phyloP scores from a whole-genome alignment of 2,888 invertebrate genomes.

The Cosmorhoe ocellata region DNA sequence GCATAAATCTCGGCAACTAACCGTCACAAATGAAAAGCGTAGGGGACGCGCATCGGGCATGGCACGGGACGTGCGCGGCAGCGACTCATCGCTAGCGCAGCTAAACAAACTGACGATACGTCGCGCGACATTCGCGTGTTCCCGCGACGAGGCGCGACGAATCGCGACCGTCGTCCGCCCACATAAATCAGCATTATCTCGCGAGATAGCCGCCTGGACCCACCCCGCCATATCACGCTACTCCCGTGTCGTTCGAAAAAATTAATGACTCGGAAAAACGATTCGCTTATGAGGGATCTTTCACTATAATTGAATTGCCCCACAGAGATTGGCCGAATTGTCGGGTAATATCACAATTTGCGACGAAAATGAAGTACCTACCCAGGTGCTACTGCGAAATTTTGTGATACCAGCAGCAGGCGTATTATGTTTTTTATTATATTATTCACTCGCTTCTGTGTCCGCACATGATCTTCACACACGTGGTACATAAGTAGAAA shows the following conservation, averaged over 20 bases:
- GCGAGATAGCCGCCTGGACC: slow-evolving; percentile 79
- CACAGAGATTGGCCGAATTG: slow-evolving; percentile 73
- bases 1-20: slow-evolving; percentile 81
- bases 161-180: slow-evolving; percentile 76
- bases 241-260: slow-evolving; percentile 81
- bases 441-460: too few relatives aligned
- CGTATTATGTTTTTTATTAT: background rate
- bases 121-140: slow-evolving; percentile 58
- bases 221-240: slow-evolving; percentile 76
- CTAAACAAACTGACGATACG: slow-evolving; percentile 62
- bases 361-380: slow-evolving; percentile 48
- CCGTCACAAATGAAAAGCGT: slow-evolving; percentile 74
- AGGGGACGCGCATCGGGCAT: slow-evolving; percentile 40
- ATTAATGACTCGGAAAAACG: slow-evolving; percentile 83
- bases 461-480: too few relatives aligned
- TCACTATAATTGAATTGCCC: slow-evolving; percentile 82
- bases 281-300: slow-evolving; percentile 83
- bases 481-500: too few relatives aligned
- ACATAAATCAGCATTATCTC: slow-evolving; percentile 83
- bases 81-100: slow-evolving; percentile 34
- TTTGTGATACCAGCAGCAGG: slow-evolving; percentile 19
- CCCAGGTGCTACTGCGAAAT: slow-evolving; percentile 42
- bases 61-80: slow-evolving; percentile 35
- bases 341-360: slow-evolving; percentile 54
- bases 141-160: slow-evolving; percentile 74